Conservation (phyloP, 2,113 vertebrate genomes). For the Gopherus flavomarginatus region DNA sequence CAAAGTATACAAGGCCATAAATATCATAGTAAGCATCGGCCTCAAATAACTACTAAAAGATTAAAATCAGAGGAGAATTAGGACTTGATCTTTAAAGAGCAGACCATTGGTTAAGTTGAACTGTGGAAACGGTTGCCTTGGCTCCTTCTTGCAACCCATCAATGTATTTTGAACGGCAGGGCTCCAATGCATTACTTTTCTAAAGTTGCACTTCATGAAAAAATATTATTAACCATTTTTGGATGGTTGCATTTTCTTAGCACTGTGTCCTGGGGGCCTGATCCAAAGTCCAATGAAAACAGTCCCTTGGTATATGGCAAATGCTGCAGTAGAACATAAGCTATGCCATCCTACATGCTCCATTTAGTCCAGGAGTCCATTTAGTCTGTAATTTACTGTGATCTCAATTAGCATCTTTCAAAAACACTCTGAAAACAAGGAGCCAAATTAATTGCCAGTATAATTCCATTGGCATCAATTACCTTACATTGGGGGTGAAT, state of each 20-base stretch:
- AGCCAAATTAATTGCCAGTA: background rate
- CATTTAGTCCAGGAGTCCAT: background rate
- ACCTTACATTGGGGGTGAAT: background rate
- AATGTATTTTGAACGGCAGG: background rate
- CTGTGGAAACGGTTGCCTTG: background rate
- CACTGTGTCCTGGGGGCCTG: background rate
- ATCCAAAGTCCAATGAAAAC: background rate
- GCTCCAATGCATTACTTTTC: background rate
- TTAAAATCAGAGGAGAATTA: slow-evolving; percentile 26
- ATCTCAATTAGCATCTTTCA: background rate
- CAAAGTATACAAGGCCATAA: background rate
- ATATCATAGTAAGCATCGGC: background rate
- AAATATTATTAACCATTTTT: background rate
- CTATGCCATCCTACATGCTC: background rate
- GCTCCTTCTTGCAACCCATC: background rate
- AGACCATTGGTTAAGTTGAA: background rate
- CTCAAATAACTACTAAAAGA: background rate
- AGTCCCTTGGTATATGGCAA: background rate
- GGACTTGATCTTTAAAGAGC: background rate
- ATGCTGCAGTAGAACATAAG: background rate
- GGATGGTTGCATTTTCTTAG: background rate
- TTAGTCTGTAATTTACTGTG: background rate
- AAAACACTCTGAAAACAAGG: background rate
- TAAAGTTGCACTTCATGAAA: background rate
- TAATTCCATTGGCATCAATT: background rate